phyloP scores from a whole-genome alignment of 2,113 vertebrate genomes.

The Microcebus jonahi region DNA sequence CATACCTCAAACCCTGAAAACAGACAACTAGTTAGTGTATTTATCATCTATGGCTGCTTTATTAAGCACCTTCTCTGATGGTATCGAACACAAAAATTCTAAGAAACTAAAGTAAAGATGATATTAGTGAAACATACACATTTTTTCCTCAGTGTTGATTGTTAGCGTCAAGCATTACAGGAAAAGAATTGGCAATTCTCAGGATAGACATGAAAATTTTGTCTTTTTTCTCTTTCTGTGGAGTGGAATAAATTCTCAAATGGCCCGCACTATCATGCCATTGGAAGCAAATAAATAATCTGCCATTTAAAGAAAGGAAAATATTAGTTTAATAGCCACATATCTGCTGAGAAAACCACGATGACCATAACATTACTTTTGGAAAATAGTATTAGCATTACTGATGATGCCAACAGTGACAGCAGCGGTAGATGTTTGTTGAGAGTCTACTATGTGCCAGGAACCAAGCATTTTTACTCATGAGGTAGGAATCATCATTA shows the following conservation, averaged over 20 bases:
- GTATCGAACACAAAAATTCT: not conserved
- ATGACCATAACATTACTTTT: not conserved
- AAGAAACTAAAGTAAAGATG: not conserved
- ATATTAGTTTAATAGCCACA: not conserved
- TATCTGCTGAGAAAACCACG: not conserved
- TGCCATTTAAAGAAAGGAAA: not conserved
- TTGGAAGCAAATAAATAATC: not conserved
- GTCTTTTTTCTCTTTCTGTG: not conserved
- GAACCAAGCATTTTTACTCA: not conserved
- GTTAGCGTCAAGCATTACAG: not conserved
- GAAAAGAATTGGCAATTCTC: not conserved
- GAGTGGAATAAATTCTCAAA: not conserved
- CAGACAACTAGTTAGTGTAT: not conserved
- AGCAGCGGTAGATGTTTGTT: not conserved
- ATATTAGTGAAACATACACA: not conserved
- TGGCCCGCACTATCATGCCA: not conserved
- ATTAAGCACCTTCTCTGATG: not conserved
- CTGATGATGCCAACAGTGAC: not conserved
- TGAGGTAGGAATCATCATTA: not conserved
- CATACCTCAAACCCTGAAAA: not conserved
- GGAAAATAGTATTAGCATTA: not conserved
- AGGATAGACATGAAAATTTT: not conserved
- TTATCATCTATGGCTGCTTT: not conserved
- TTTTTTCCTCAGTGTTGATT: not conserved
- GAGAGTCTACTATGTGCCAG: not conserved